Conservation (phyloP, 2,888 invertebrate species). For the Liopterus haemorrhoidalis region DNA sequence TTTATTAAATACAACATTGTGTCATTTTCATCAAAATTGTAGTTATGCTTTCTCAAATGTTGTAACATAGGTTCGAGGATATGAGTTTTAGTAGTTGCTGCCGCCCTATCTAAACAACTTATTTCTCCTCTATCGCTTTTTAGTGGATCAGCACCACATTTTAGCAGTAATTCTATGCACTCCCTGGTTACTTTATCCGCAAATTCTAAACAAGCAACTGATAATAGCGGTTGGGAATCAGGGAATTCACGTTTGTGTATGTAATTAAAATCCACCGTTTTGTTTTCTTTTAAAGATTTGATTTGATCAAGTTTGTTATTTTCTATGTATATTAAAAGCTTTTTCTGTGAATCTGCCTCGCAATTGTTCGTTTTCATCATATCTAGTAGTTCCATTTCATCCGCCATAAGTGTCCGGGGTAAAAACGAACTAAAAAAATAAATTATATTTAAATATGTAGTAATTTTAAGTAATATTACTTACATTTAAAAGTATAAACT, state of each 20-base stretch:
- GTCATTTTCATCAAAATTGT: conserved; percentile 8
- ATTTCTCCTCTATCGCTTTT: conserved; percentile 52
- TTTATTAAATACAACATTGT: conserved; percentile 12
- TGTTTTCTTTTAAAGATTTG: conserved; percentile 47
- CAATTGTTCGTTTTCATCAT: too few relatives aligned
- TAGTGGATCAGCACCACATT: conserved; percentile 58
- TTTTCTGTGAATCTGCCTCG: too few relatives aligned
- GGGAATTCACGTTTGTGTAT: conserved; percentile 55
- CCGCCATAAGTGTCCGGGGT: too few relatives aligned
- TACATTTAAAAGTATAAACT: too few relatives aligned
- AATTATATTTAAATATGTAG: too few relatives aligned
- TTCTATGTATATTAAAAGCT: too few relatives aligned
- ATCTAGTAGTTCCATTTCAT: too few relatives aligned
- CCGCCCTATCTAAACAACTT: conserved; percentile 62
- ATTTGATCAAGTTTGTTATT: conserved; percentile 51
- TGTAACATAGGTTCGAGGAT: conserved; percentile 49
- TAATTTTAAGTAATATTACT: too few relatives aligned
- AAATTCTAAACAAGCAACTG: conserved; percentile 52
- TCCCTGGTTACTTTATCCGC: conserved; percentile 52
- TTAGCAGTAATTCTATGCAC: conserved; percentile 54
- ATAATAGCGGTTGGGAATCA: conserved; percentile 47
- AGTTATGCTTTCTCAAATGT: conserved; percentile 33
- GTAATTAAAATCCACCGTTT: conserved; percentile 50
- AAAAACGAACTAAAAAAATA: too few relatives aligned
- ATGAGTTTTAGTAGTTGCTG: conserved; percentile 47